phyloP scores from a whole-genome alignment of 2,113 vertebrate species.

The Mormyrus iriodes region DNA sequence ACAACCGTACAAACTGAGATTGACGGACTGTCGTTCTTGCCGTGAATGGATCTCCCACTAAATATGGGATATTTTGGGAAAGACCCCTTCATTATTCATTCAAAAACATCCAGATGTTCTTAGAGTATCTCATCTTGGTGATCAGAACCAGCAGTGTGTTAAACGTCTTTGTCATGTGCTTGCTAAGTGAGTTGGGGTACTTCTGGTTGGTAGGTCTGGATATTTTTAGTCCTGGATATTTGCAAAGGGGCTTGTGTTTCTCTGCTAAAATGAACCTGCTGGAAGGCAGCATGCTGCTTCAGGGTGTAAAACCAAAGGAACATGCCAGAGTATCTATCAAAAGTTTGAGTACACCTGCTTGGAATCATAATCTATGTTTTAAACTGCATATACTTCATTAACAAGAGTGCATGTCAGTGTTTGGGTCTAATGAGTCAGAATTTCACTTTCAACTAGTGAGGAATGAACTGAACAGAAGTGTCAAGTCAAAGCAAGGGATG shows the following conservation, averaged over 20 bases:
- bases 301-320: background rate
- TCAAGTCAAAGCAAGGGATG: background rate
- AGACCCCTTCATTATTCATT: background rate
- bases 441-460: background rate
- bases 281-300: background rate
- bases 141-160: too few species aligned
- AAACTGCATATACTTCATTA: background rate
- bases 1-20: background rate
- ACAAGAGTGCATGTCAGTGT: too few species aligned
- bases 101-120: background rate
- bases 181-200: background rate
- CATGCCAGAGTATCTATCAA: background rate
- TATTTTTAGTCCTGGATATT: background rate
- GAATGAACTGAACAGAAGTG: background rate
- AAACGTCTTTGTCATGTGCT: background rate
- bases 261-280: background rate
- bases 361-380: background rate
- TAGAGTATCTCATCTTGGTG: background rate
- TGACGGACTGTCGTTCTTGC: background rate
- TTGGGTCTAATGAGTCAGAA: background rate
- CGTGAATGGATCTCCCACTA: background rate
- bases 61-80: background rate
- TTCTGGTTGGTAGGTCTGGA: background rate
- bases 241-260: background rate
- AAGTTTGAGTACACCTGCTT: background rate